Percentiles rank a stretch among this genome's conserved stretches.
Conservation (phyloP, 2,797 vertebrate species). For the Brachyrhaphis roseni region DNA sequence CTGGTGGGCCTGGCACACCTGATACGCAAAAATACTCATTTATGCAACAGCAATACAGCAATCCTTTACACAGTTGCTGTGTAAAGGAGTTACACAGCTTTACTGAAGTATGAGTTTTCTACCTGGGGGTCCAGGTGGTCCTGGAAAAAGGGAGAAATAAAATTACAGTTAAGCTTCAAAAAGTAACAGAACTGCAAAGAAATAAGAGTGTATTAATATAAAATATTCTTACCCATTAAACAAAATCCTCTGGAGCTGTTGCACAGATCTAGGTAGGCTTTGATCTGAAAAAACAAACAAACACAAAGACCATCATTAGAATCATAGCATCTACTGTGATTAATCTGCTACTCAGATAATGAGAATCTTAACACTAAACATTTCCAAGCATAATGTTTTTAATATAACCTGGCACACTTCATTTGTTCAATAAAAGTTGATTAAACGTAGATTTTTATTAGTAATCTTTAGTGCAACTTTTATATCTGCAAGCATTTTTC, state of each 20-base stretch:
- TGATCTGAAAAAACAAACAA: slow-evolving; percentile 76
- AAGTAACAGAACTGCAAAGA: background rate
- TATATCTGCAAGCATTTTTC: background rate
- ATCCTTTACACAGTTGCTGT: too few relatives aligned
- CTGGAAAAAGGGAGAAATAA: slow-evolving; percentile 59
- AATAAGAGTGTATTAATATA: background rate
- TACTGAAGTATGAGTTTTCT: slow-evolving; percentile 50
- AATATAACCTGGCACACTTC: background rate
- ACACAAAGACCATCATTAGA: background rate
- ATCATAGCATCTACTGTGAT: background rate
- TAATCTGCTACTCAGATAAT: background rate
- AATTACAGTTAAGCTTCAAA: slow-evolving; percentile 1
- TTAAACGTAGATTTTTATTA: background rate
- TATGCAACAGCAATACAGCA: background rate
- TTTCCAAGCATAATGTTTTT: background rate
- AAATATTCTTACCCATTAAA: slow-evolving; percentile 82
- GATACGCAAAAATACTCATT: slow-evolving; percentile 17
- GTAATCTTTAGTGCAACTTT: background rate
- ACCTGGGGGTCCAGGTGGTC: slow-evolving; percentile 90
- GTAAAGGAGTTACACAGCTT: background rate
- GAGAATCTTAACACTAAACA: background rate
- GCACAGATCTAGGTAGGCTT: slow-evolving; percentile 86
- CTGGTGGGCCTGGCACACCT: slow-evolving; percentile 81
- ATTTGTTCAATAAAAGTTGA: background rate
- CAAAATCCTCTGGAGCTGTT: slow-evolving; percentile 87